Evolutionary conservation across 2,797 vertebrate genomes (phyloP).

Genomic region (Alosa sapidissima): DNA sequence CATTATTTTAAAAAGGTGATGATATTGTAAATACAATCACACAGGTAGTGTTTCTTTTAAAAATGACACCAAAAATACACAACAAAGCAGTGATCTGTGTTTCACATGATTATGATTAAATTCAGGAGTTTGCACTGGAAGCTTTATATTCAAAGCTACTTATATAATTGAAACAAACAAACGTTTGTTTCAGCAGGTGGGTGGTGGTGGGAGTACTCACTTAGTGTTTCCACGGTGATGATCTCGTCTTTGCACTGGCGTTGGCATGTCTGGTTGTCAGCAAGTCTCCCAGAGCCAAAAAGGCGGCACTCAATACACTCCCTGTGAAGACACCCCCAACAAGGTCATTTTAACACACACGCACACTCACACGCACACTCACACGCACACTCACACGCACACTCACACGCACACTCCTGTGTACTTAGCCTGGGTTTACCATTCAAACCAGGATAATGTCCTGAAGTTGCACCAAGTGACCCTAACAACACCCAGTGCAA

Average conservation of each 20-base stretch:
- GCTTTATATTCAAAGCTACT: too few species aligned
- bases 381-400: background rate
- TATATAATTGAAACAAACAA: too few species aligned
- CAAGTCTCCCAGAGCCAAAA: conserved; percentile 83
- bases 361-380: background rate
- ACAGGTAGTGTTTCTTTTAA: too few species aligned
- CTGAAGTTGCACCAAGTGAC: background rate
- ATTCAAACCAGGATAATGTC: background rate
- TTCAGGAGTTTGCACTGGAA: too few species aligned
- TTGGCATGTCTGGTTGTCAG: conserved; percentile 94
- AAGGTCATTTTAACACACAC: background rate
- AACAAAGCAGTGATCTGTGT: too few species aligned
- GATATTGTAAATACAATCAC: too few species aligned
- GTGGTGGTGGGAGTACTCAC: conserved; percentile 70
- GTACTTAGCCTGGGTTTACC: background rate
- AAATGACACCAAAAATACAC: too few species aligned
- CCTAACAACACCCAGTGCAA: background rate
- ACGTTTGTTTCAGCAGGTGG: background rate
- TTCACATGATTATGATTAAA: too few species aligned
- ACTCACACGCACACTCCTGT: too few species aligned
- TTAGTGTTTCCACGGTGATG: conserved; percentile 83
- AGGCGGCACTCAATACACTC: conserved; percentile 94
- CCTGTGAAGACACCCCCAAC: conserved; percentile 62
- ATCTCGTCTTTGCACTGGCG: conserved; percentile 83
- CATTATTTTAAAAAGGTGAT: too few species aligned